Evolutionary conservation across 2,888 invertebrate species (phyloP), one percentile per base, ranked within the genome.

Genomic region (Cephus spinipes): DNA sequence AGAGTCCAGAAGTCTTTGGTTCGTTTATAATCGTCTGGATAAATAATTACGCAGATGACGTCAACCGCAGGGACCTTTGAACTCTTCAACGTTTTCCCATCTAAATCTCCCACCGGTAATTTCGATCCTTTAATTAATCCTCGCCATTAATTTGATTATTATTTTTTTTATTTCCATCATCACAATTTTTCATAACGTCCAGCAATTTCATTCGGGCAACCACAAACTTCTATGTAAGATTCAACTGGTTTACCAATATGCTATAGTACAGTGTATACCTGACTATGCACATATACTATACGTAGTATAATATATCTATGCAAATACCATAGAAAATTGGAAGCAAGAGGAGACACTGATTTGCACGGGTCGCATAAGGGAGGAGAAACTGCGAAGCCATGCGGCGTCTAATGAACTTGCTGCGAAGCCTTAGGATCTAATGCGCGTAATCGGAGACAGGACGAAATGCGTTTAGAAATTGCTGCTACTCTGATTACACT

Each of bases 381-480:
- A n/a, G 74, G 74, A 33, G 74, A 55, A 55, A 73, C 36, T 33
- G 4, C 30, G 74, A 73, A 73, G 74, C 74, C 74, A 73, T 73
- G 74, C 74, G 76, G 80, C 75, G 75, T 77, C 79, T 83, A 83
- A 83, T 83, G 82, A 81, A 83, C 83, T 79, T 78, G 81, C 81
- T 78, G 76, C 77, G 83, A 83, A 83, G 83, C 83, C 83, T 76
- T 83, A 83, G 79, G 77, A 81, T 80, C 78, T 76, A 79, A 80
- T 76, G 79, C 78, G 69, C 35, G 83, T 83, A 82, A 83, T 83
- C 81, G 77, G 80, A 83, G 77, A 81, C 80, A 36, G 68, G 74
- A 76, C n/a, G 32, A 33, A 40, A 31, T 75, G 69, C 68, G 55
- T 71, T 73, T 73, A 30, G 74, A 35, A 23, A n/a, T 34, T 73